Evolutionary conservation across 2,113 vertebrate species (phyloP), one percentile per base, ranked within the genome.

Genomic region (Malurus melanocephalus): DNA sequence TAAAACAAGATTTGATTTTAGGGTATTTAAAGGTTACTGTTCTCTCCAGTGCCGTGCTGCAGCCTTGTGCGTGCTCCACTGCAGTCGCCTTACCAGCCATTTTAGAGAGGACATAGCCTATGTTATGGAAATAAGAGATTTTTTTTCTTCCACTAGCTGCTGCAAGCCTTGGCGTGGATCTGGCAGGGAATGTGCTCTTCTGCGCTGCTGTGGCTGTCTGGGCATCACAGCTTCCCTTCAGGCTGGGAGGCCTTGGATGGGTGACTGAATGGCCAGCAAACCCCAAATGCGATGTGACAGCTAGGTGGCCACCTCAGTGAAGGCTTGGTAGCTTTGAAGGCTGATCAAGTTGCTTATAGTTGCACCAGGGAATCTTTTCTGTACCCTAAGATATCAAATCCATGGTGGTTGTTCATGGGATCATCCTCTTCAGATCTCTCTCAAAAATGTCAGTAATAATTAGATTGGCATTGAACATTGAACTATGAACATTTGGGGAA

Each of bases 1-100:
- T 95, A 95, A 97, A 95, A 93, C 91, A 88, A 94, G 90, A 80
- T 92, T 94, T 90, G 80, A 93, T 95, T 94, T 93, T 77, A 85
- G 73, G 88, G 78, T 88, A 69, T 93, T 94, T 91, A 86, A 80
- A 92, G 87, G 71, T 92, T 92, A 45, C 66, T 76, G 52, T 71
- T 69, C 71, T 96, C 85, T 87, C 81, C 59, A 75, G 51, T 92
- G 60, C 64, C 30, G 68, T 10, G 23, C 72, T 78, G 67, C 86
- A 66, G 88, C 77, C 55, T 80, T 71, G 30, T 22, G 19, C 76
- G 42, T 38, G 51, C 71, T 81, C 52, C 33, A 12, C 28, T 74
- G 66, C 61, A 82, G 6, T 48, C 1, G 3, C 21, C 79, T 92
- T 40, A 48, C 78, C 56, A 90, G 89, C 51, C 73, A 40, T 93